Evolutionary conservation across 2,113 vertebrate genomes (phyloP), one percentile per base, ranked within the genome.

Genomic region (Carollia perspicillata): DNA sequence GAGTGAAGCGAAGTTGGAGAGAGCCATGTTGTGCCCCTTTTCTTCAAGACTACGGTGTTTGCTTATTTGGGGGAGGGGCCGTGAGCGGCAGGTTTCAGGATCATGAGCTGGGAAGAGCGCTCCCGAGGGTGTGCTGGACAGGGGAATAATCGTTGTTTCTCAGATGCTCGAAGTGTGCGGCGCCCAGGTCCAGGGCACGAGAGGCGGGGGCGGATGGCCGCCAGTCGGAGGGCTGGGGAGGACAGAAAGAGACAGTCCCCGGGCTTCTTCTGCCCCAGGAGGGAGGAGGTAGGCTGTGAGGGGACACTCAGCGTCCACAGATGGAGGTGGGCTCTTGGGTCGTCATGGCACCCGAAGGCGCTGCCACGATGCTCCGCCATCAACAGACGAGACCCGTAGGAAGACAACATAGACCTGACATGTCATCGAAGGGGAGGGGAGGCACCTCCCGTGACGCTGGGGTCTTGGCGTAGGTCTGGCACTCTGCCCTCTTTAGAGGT

Each of bases 201-300:
- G 18, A 20, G 20, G 47, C 11, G 26, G 42, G 42, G 33, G 35
- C 20, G 28, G 96, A 42, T 3, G 0, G 22, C 78, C 30, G 71
- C 2, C 35, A 74, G 55, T 9, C 26, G 10, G 23, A 69, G 84
- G 69, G 35, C 17, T 8, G 20, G 47, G 58, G 49, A 40, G 37
- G 28, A n/a, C 20, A 63, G 72, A 44, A 37, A 8, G 33, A 37
- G 49, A 4, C 26, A 5, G 0, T 0, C 13, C 4, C 9, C 0
- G 1, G 51, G n/a, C 2, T 10, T 23, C 60, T 40, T 58, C 53
- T 66, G 23, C 11, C 49, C 22, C 2, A 8, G 33, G 11, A 60
- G 58, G 9, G 11, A 74, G n/a, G n/a, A 77, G 35, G 35, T 13
- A 53, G 51, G 17, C 44, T 6, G 28, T 18, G 10, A 40, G 49